Conservation (phyloP, 2,888 invertebrate species). For the Heliconius hortense region DNA sequence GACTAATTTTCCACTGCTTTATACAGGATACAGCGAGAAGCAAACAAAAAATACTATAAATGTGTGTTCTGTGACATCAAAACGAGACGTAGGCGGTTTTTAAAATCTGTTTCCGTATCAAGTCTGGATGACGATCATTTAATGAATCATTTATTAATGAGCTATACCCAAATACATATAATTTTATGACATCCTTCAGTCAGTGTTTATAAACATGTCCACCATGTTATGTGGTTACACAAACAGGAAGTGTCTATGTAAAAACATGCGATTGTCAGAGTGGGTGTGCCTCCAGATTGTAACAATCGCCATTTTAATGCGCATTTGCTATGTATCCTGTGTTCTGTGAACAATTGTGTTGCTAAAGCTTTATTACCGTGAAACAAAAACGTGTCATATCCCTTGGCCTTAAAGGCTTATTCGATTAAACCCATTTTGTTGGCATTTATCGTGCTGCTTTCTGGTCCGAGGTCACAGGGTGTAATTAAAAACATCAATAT, state of each 20-base stretch:
- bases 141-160: constrained; percentile 20
- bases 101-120: constrained; percentile 44
- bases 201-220: constrained; percentile 10
- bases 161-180: constrained; percentile 3
- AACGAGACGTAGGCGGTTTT: constrained; percentile 43
- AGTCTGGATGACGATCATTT: constrained; percentile 5
- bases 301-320: constrained; percentile 63
- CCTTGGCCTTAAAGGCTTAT: constrained; percentile 24
- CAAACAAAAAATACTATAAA: background rate
- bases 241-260: constrained; percentile 70
- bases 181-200: constrained; percentile 1
- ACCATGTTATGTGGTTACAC: constrained; percentile 37
- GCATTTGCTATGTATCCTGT: constrained; percentile 58
- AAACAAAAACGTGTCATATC: constrained; percentile 28
- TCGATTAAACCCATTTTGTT: constrained; percentile 13
- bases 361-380: constrained; percentile 9
- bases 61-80: background rate
- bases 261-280: constrained; percentile 63
- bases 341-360: constrained; percentile 33
- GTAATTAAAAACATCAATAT: constrained; percentile 50
- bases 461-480: constrained; percentile 61
- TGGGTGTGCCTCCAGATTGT: constrained; percentile 69
- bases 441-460: constrained; percentile 22
- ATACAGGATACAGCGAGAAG: too few species aligned
- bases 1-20: too few species aligned